A percentile compares a stretch with the other conserved stretches of the same genome.
phyloP scores from a whole-genome alignment of 2,888 invertebrate species.

The Melipona beecheii region DNA sequence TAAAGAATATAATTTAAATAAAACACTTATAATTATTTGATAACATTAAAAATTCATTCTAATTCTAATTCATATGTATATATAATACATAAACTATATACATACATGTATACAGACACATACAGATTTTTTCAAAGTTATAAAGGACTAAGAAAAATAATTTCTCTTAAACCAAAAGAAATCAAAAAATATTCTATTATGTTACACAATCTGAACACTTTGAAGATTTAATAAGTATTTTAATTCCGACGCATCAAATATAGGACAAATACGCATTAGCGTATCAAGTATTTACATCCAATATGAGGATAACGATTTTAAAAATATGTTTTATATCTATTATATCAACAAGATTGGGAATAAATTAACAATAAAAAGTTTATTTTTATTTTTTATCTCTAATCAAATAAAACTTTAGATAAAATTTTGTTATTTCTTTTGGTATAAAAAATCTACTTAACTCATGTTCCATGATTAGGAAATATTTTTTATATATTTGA shows the following conservation, averaged over 20 bases:
- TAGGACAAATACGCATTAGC: background rate
- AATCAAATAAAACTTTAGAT: background rate
- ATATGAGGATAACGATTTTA: background rate
- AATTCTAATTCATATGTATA: slow-evolving; percentile 16
- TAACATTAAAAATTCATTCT: slow-evolving; percentile 61
- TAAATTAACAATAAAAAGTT: background rate
- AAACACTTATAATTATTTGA: slow-evolving; percentile 70
- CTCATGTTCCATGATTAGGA: background rate
- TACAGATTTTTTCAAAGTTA: background rate
- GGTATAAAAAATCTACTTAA: background rate
- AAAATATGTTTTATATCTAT: background rate
- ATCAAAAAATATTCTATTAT: background rate
- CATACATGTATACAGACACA: background rate
- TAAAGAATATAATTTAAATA: slow-evolving; percentile 63
- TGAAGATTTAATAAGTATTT: background rate
- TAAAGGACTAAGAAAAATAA: background rate
- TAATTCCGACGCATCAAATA: background rate
- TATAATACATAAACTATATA: slow-evolving; percentile 2
- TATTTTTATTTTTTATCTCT: background rate
- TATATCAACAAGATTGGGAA: background rate
- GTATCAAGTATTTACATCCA: background rate
- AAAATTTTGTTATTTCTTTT: background rate
- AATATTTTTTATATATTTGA: background rate
- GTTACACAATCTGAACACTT: background rate
- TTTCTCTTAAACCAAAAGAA: background rate